These are phyloP conservation scores for Callipepla squamata DNA, from an alignment of 2,113 vertebrate species.

Conservation along the genomic window DNA sequence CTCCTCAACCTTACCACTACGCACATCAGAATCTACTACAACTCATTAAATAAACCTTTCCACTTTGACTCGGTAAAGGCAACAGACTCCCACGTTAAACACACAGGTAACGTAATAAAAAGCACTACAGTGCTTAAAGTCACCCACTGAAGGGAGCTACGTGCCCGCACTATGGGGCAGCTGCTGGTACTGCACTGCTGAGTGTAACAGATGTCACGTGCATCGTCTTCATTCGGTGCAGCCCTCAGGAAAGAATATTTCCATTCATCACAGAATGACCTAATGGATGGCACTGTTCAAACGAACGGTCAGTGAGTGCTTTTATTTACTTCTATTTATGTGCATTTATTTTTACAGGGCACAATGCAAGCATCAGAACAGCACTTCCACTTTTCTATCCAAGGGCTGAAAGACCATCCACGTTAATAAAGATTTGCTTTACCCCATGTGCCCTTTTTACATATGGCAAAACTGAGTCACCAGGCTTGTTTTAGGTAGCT, in stretches of 20 bases:
- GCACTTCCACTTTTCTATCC: constrained; percentile 21
- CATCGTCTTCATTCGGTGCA: background rate
- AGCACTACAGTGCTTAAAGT: background rate
- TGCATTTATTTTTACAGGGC: constrained; percentile 44
- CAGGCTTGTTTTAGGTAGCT: background rate
- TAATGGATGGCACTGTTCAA: constrained; percentile 14
- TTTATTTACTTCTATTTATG: constrained; percentile 9
- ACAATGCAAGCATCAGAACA: constrained; percentile 28
- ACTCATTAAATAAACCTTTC: constrained; percentile 44
- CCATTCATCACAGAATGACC: constrained; percentile 13
- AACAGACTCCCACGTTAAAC: constrained; percentile 3
- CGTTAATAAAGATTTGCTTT: background rate
- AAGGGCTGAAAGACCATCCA: constrained; percentile 16
- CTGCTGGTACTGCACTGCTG: background rate
- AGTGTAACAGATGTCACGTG: background rate
- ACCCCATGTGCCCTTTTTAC: background rate
- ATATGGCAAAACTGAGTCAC: constrained; percentile 49
- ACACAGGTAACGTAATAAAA: background rate
- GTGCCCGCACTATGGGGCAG: background rate
- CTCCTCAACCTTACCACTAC: background rate
- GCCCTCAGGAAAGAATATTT: constrained; percentile 33
- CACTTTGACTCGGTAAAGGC: background rate
- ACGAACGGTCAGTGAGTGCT: constrained; percentile 37
- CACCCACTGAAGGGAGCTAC: background rate
- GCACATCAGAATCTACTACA: background rate